Percentiles rank a stretch among this genome's conserved stretches.
phyloP scores from a whole-genome alignment of 1,140 invertebrate species.

The Solen grandis region DNA sequence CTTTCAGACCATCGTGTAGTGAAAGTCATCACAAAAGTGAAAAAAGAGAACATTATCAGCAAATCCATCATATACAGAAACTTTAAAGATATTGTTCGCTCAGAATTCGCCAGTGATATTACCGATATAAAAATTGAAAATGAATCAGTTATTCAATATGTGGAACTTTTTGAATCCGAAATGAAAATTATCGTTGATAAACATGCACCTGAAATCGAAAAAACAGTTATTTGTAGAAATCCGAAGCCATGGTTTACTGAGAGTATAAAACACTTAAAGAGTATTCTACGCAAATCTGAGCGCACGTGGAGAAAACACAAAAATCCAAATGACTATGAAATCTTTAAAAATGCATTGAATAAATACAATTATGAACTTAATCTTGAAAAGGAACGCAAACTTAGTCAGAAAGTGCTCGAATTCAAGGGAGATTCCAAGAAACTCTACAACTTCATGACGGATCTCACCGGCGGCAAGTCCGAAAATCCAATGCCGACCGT shows the following conservation, averaged over 20 bases:
- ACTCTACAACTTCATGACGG: conserved; percentile 27
- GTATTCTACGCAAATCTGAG: not conserved
- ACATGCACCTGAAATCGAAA: conserved; percentile 33
- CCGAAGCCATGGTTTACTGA: conserved; percentile 10
- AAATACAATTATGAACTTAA: not conserved
- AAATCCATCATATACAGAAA: conserved; percentile 5
- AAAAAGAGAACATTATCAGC: conserved; percentile 31
- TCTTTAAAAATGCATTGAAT: not conserved
- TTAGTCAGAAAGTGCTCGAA: not conserved
- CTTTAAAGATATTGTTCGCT: not conserved
- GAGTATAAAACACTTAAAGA: not conserved
- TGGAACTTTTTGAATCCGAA: not conserved
- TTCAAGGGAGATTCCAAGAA: conserved; percentile 4
- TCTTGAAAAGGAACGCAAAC: not conserved
- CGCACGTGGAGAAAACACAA: not conserved
- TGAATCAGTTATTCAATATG: not conserved
- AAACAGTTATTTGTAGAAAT: conserved; percentile 21
- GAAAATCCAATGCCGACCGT: conserved; percentile 1
- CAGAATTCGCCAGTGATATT: not conserved
- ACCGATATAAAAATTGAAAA: not conserved
- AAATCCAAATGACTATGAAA: not conserved
- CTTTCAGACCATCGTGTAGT: conserved; percentile 4
- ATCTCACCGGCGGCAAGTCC: conserved; percentile 43
- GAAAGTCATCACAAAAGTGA: conserved; percentile 7
- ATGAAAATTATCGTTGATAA: conserved; percentile 12